phyloP scores from a whole-genome alignment of 2,888 invertebrate species.

The Meghimatium bilineatum region DNA sequence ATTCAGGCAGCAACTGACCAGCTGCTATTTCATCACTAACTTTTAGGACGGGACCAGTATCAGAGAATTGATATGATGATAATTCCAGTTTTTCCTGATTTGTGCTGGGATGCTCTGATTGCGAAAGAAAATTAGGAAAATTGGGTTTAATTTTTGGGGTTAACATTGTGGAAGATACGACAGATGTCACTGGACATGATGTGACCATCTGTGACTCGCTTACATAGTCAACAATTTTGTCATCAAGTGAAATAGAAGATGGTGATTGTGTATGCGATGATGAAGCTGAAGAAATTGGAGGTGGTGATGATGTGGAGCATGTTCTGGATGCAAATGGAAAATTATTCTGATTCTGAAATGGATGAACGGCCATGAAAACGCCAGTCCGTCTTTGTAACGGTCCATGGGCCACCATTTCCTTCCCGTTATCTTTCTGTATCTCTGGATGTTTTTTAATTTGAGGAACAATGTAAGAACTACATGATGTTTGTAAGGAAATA shows the following conservation, averaged over 20 bases:
- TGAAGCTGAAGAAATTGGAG: background rate
- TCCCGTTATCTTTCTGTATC: background rate
- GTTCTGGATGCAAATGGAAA: constrained; percentile 1
- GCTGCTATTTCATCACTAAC: background rate
- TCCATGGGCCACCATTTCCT: constrained; percentile 1
- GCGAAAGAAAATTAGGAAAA: background rate
- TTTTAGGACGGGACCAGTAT: background rate
- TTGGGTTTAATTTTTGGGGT: background rate
- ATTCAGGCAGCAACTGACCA: background rate
- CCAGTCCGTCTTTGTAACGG: constrained; percentile 47
- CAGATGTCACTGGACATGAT: background rate
- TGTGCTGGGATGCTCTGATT: background rate
- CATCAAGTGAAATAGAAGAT: background rate
- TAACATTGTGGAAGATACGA: background rate
- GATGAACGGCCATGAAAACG: constrained; percentile 52
- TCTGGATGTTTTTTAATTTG: background rate
- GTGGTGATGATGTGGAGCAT: constrained; percentile 10
- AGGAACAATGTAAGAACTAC: background rate
- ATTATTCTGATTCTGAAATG: constrained; percentile 45
- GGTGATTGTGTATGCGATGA: background rate
- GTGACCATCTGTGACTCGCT: background rate
- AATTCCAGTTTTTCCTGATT: background rate
- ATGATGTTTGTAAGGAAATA: background rate
- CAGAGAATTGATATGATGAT: background rate
- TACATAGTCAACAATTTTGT: background rate